phyloP scores from a whole-genome alignment of 2,797 vertebrate species.

The Melanotaenia nigrans region DNA sequence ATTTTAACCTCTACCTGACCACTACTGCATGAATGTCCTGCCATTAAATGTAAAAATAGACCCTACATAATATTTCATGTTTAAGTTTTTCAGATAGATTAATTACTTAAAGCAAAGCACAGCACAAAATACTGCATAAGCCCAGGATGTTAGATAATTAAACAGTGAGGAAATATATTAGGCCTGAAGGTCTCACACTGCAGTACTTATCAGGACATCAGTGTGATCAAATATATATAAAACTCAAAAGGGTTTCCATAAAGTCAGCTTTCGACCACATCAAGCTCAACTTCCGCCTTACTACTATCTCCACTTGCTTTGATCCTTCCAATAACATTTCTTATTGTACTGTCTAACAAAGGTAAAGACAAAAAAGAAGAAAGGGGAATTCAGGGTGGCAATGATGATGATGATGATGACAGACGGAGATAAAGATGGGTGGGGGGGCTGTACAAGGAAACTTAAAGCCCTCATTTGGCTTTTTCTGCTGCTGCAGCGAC shows the following conservation, averaged over 20 bases:
- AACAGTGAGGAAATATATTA: slow-evolving; percentile 49
- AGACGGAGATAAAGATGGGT: neutral
- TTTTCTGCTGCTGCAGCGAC: slow-evolving; percentile 86
- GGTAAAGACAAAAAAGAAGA: slow-evolving; percentile 37
- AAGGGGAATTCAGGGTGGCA: slow-evolving; percentile 9
- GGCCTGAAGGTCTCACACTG: slow-evolving; percentile 30
- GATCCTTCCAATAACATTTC: slow-evolving; percentile 30
- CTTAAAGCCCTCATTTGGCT: slow-evolving; percentile 86
- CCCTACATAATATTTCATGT: slow-evolving; percentile 10
- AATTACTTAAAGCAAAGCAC: slow-evolving; percentile 50
- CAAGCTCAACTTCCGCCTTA: slow-evolving; percentile 21
- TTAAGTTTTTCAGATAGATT: slow-evolving; percentile 27
- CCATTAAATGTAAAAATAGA: slow-evolving; percentile 39
- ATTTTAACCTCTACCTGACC: slow-evolving; percentile 27
- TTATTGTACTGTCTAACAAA: slow-evolving; percentile 33
- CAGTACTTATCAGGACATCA: slow-evolving; percentile 50
- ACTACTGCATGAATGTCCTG: slow-evolving; percentile 28
- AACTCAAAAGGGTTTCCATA: slow-evolving; percentile 36
- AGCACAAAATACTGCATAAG: slow-evolving; percentile 33
- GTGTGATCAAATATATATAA: slow-evolving; percentile 51
- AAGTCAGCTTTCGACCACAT: slow-evolving; percentile 3
- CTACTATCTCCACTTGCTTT: slow-evolving; percentile 54
- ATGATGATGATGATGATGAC: slow-evolving; percentile 15
- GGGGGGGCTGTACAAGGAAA: slow-evolving; percentile 52
- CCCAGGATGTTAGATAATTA: slow-evolving; percentile 48